Percentiles rank a stretch among this genome's conserved stretches.
These are phyloP conservation scores for Dolichomitus sp. DNA, from an alignment of 2,888 invertebrate genomes.

Conservation along the genomic window DNA sequence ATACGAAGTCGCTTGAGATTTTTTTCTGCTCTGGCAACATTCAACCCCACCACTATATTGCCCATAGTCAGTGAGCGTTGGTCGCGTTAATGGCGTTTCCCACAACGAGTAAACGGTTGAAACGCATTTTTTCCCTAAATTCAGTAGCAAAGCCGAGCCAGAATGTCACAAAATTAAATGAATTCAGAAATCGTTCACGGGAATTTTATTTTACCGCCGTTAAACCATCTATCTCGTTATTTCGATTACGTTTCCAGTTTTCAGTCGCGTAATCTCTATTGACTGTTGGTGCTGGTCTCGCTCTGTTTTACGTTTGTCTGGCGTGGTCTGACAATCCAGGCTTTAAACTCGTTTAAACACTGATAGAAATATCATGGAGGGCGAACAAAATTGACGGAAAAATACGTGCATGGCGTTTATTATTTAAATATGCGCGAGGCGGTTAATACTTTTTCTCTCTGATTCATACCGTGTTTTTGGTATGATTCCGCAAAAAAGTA, in stretches of 20 bases:
- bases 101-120: slow-evolving; percentile 33
- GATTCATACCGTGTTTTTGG: neutral
- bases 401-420: slow-evolving; percentile 17
- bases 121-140: slow-evolving; percentile 54
- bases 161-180: slow-evolving; percentile 58
- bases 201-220: slow-evolving; percentile 71
- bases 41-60: slow-evolving; percentile 19
- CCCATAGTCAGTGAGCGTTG: slow-evolving; percentile 25
- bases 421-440: slow-evolving; percentile 26
- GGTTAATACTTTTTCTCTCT: slow-evolving; percentile 7
- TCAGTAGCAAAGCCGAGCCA: slow-evolving; percentile 51
- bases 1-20: slow-evolving; percentile 47
- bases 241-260: slow-evolving; percentile 76
- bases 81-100: slow-evolving; percentile 49
- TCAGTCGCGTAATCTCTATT: slow-evolving; percentile 76
- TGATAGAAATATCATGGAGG: slow-evolving; percentile 30
- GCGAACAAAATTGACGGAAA: slow-evolving; percentile 13
- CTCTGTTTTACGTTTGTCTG: slow-evolving; percentile 14
- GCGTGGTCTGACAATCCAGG: slow-evolving; percentile 25
- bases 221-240: slow-evolving; percentile 75
- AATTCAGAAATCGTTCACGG: slow-evolving; percentile 64
- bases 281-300: slow-evolving; percentile 61
- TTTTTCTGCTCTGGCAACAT: slow-evolving; percentile 20
- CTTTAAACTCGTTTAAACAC: slow-evolving; percentile 57
- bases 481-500: neutral